A percentile compares a stretch with the other conserved stretches of the same genome.
phyloP scores from a whole-genome alignment of 2,797 vertebrate genomes.

The Helostoma temminkii region DNA sequence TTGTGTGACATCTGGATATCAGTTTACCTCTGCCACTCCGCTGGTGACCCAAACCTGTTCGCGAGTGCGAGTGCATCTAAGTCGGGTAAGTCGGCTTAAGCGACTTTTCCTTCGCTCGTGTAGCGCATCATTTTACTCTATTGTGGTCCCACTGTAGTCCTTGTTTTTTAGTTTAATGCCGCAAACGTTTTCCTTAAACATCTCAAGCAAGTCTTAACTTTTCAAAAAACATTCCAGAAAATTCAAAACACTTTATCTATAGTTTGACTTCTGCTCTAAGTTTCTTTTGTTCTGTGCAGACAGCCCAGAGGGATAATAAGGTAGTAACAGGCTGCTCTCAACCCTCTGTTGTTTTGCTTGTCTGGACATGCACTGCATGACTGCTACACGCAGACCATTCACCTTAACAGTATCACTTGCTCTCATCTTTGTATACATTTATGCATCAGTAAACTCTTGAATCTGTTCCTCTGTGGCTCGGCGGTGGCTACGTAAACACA shows the following conservation, averaged over 20 bases:
- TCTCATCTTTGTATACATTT: neutral
- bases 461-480: neutral
- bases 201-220: neutral
- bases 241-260: too few relatives aligned
- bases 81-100: constrained; percentile 45
- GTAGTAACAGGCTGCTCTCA: constrained; percentile 67
- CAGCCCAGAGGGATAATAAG: constrained; percentile 36
- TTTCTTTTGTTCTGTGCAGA: constrained; percentile 61
- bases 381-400: constrained; percentile 11
- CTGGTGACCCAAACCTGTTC: constrained; percentile 7
- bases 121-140: neutral
- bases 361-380: constrained; percentile 48
- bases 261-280: neutral
- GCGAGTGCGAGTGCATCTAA: neutral
- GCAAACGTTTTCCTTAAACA: neutral
- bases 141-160: neutral
- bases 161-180: neutral
- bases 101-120: neutral
- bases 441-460: neutral
- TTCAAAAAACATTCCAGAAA: neutral
- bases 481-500: constrained; percentile 2
- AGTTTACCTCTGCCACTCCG: constrained; percentile 1
- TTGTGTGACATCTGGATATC: constrained; percentile 44
- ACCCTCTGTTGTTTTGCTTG: constrained; percentile 56
- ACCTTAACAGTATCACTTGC: neutral